Base-by-base conservation (phyloP, 2,797 vertebrate species). In the Sebastes nivosus region DNA sequence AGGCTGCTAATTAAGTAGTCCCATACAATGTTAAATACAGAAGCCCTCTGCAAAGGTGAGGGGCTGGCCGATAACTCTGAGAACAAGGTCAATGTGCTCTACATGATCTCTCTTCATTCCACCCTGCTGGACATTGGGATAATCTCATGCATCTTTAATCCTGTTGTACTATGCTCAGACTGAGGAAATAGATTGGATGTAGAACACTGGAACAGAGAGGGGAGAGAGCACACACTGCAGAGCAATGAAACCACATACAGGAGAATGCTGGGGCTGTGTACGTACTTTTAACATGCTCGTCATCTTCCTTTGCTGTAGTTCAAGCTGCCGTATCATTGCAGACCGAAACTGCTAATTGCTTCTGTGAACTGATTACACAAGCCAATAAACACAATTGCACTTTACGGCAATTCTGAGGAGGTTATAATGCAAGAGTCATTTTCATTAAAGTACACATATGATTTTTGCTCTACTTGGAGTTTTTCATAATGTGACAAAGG, bases 71-170 rank as follows among this genome's bases (percentile, higher is more conserved):
- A 80, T 84, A 85, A 84, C 77, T 86, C 87, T 36, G 70, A 78
- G 78, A 88, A 90, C 87, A 93, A 89, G 92, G 91, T 89, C 90
- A 89, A 32, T 68, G 72, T 82, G 80, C 83, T 88, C 78, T 75
- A 91, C 91, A 89, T 83, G 83, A 87, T 88, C 86, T 83, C 85
- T 81, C 79, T 72, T 86, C 86, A 89, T 87, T 89, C 85, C 74
- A 72, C 81, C 78, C 69, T 80, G 83, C 87, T 91, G 88, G 88
- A 91, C 88, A 82, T 42, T 54, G 66, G 75, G 52, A 89, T 92
- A 86, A 92, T 92, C 84, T 94, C 91, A 92, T 94, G 81, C 91
- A 93, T 91, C 87, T 93, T 94, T 92, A 91, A 92, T 92, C 87
- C 82, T 81, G 84, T 86, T 88, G 82, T 84, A 83, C 77, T 57